Conservation (phyloP, 2,113 vertebrate genomes). For the Embiotoca jacksoni region DNA sequence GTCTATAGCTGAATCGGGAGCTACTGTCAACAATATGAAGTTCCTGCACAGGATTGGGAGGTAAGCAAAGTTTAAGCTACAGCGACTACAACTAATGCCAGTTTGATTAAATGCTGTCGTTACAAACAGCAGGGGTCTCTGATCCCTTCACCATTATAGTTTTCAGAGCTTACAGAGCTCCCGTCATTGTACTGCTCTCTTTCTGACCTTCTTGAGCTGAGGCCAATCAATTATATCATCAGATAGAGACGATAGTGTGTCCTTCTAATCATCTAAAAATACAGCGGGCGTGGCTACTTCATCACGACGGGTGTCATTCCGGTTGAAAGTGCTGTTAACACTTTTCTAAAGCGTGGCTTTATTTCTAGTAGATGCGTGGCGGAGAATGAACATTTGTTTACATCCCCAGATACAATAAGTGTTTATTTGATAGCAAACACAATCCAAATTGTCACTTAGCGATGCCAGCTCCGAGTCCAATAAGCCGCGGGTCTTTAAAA, state of each 20-base stretch:
- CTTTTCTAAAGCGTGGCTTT: slow-evolving; percentile 28
- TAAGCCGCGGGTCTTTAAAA: slow-evolving; percentile 75
- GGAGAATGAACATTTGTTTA: slow-evolving; percentile 65
- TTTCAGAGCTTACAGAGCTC: slow-evolving; percentile 42
- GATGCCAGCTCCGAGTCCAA: slow-evolving; percentile 69
- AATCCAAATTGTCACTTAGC: slow-evolving; percentile 71
- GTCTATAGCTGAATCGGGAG: slow-evolving; percentile 71
- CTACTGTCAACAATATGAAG: slow-evolving; percentile 78
- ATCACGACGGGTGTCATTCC: slow-evolving; percentile 19
- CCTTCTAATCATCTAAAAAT: slow-evolving; percentile 16
- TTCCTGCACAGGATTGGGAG: slow-evolving; percentile 73
- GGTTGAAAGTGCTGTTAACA: slow-evolving; percentile 3
- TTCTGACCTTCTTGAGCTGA: slow-evolving; percentile 53
- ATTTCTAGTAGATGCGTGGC: slow-evolving; percentile 54
- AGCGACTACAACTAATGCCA: slow-evolving; percentile 79
- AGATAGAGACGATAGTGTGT: slow-evolving; percentile 16
- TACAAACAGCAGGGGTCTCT: slow-evolving; percentile 78
- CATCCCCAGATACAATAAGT: slow-evolving; percentile 70
- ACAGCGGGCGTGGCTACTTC: not conserved
- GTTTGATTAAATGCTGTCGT: slow-evolving; percentile 81
- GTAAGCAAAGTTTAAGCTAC: slow-evolving; percentile 79
- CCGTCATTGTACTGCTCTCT: slow-evolving; percentile 44
- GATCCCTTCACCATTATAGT: slow-evolving; percentile 68
- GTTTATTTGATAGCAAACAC: slow-evolving; percentile 78
- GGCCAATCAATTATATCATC: slow-evolving; percentile 49